Evolutionary conservation across 2,797 vertebrate genomes (phyloP), one percentile per base, ranked within the genome.

Genomic region (Acipenser transmontanus): DNA sequence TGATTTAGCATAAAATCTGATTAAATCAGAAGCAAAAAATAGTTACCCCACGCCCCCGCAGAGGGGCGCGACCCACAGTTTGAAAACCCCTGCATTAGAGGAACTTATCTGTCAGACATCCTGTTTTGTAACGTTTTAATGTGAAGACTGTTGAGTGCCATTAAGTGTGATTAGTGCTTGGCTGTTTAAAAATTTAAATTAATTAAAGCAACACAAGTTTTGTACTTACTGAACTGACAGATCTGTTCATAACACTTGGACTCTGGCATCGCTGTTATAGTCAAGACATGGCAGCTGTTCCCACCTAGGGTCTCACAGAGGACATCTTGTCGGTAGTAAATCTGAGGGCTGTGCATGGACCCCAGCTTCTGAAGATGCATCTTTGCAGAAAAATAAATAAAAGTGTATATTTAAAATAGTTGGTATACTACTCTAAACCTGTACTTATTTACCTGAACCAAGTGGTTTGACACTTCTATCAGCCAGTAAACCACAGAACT

Each of bases 231-330:
- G 76, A 99, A 98, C 69, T 96, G 95, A 87, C 90, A 95, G 81
- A 98, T 85, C 76, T 96, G 92, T 76, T 98, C 93, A 50, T 86
- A 92, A 78, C 92, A 93, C 82, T 85, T 92, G 60, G 94, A 95
- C 78, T 97, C 94, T 0, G 97, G 97, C 94, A 97, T 94, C 67
- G 97, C 95, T 69, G 96, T 99, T 85, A 99, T 96, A 71, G 97
- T 99, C 76, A 99, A 84, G 74, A 99, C 82, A 0, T 95, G 97
- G 80, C 97, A 99, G 80, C 74, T 76, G 78, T 99, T 99, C 73
- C 97, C 96, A 67, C 92, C 92, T 64, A 99, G 78, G 0, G 95
- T 98, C 74, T 96, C 84, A 77, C 97, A 99, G 61, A 99, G 89
- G 77, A 88, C 76, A 0, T 97, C 92, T 78, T 95, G 91, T 68